phyloP scores from a whole-genome alignment of 2,888 invertebrate species.

The Eristalinus sepulchralis region DNA sequence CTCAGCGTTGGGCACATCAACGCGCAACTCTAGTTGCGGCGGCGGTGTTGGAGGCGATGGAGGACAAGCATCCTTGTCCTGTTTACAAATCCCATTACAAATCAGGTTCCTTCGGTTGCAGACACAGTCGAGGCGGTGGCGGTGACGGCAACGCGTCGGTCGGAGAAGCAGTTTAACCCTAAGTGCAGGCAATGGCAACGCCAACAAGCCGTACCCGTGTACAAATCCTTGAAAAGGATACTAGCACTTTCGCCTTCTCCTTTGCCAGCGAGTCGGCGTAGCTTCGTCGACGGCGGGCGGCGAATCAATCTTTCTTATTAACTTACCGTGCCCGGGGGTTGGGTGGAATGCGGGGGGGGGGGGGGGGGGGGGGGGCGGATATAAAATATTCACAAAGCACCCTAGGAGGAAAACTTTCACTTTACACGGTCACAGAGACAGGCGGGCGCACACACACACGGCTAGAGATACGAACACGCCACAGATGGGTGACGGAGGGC shows the following conservation, averaged over 20 bases:
- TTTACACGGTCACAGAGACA: conserved; percentile 6
- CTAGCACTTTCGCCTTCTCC: neutral
- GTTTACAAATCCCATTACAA: conserved; percentile 30
- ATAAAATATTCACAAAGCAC: conserved; percentile 42
- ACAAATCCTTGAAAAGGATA: neutral
- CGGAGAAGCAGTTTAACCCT: neutral
- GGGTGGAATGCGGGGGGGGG: neutral
- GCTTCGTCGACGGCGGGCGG: no score
- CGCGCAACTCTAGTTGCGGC: neutral
- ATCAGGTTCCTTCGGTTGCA: conserved; percentile 37
- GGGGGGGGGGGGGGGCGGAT: neutral
- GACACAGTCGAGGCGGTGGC: neutral
- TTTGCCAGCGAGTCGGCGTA: neutral
- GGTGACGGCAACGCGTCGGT: neutral
- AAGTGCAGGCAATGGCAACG: conserved; percentile 26
- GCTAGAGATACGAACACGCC: neutral
- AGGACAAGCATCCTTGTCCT: neutral
- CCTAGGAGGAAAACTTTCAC: conserved; percentile 37
- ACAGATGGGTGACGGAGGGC: neutral
- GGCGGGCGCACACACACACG: neutral
- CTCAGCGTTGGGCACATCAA: neutral
- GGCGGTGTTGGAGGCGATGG: neutral
- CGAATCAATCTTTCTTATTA: conserved; percentile 47
- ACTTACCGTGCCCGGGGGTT: neutral
- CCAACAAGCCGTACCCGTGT: conserved; percentile 1